A percentile compares a stretch with the other conserved stretches of the same genome.
Evolutionary conservation across 2,797 vertebrate genomes (phyloP).

Genomic region (Protosalanx chinensis): DNA sequence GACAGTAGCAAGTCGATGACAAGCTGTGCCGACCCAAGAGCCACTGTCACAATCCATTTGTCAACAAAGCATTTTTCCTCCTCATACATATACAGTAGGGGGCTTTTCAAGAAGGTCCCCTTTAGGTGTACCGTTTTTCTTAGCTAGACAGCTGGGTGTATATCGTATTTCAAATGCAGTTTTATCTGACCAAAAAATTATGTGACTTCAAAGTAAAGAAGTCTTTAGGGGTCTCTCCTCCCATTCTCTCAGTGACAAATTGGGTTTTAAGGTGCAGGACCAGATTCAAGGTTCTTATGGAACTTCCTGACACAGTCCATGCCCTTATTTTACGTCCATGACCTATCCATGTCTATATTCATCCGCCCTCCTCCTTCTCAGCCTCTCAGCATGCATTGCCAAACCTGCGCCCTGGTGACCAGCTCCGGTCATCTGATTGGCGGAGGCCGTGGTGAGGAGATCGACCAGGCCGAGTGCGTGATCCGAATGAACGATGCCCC

Average conservation of each 20-base stretch:
- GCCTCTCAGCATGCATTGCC: constrained; percentile 92
- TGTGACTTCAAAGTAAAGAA: constrained; percentile 25
- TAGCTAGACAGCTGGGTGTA: constrained; percentile 49
- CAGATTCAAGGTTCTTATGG: too few species aligned
- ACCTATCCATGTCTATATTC: too few species aligned
- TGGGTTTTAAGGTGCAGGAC: too few species aligned
- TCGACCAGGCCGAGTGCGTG: constrained; percentile 89
- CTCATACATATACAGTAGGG: constrained; percentile 39
- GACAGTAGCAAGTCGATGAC: constrained; percentile 55
- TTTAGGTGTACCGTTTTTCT: constrained; percentile 45
- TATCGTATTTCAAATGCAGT: constrained; percentile 12
- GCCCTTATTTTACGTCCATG: too few species aligned
- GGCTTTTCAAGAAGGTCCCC: constrained; percentile 50
- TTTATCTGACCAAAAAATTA: constrained; percentile 6
- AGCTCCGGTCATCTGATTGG: constrained; percentile 92
- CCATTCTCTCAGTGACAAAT: background rate
- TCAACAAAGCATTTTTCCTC: constrained; percentile 61
- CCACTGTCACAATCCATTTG: constrained; percentile 56
- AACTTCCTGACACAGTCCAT: too few species aligned
- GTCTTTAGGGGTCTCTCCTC: background rate
- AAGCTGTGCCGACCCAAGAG: constrained; percentile 54
- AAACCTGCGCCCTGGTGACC: constrained; percentile 88
- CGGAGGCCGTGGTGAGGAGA: constrained; percentile 79
- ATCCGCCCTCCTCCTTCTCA: constrained; percentile 50
- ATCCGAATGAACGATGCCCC: constrained; percentile 98